Evolutionary conservation across 2,113 vertebrate species (phyloP).

Genomic region (Hydrolagus affinis): DNA sequence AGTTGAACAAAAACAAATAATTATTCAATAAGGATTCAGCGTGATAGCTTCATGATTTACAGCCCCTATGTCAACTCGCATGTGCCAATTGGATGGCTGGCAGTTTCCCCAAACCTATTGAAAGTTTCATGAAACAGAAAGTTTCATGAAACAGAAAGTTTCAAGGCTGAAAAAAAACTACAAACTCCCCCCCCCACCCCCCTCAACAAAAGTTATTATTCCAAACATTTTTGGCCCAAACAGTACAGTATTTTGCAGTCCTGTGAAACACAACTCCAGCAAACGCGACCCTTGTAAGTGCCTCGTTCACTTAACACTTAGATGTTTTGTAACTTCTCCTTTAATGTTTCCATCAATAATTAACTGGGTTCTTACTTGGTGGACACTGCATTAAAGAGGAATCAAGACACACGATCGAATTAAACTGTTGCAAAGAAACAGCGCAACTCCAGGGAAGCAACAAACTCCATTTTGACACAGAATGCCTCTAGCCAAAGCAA

Average conservation of each 20-base stretch:
- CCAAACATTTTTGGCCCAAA: not conserved
- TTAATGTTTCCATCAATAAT: conserved; percentile 53
- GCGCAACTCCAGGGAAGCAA: conserved; percentile 65
- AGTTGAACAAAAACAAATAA: conserved; percentile 19
- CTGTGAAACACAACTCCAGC: not conserved
- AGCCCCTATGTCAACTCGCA: not conserved
- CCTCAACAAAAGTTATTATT: not conserved
- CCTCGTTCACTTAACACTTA: not conserved
- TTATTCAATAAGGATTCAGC: conserved; percentile 8
- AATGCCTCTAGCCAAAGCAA: conserved; percentile 71
- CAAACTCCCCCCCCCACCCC: too few relatives aligned
- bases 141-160: not conserved
- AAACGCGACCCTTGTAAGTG: not conserved
- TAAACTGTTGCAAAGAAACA: conserved; percentile 64
- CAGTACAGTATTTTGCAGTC: not conserved
- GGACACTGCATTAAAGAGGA: conserved; percentile 67
- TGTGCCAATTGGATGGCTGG: not conserved
- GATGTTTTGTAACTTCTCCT: not conserved
- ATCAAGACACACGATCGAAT: conserved; percentile 69
- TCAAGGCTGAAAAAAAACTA: too few relatives aligned
- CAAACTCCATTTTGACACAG: conserved; percentile 66
- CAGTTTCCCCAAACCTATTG: not conserved
- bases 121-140: not conserved
- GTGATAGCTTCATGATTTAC: not conserved
- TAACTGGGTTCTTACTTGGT: conserved; percentile 56